These are phyloP conservation scores for Astreopora myriophthalma DNA, from an alignment of 64 coral and sea anemone genomes.

Conservation along the genomic window DNA sequence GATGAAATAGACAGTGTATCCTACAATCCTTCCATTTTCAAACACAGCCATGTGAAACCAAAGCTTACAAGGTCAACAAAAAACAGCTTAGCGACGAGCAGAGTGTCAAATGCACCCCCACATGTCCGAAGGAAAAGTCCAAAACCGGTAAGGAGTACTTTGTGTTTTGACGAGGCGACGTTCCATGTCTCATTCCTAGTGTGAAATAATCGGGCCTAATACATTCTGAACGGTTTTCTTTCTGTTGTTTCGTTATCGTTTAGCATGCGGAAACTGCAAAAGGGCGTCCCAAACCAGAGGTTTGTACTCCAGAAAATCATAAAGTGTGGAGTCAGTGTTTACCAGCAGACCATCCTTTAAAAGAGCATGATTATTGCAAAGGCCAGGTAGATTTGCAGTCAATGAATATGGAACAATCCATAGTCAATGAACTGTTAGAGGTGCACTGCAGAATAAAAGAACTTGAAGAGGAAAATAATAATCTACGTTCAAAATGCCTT, in stretches of 20 bases:
- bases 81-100: slow-evolving; percentile 24
- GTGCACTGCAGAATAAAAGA: slow-evolving; percentile 12
- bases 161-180: slow-evolving; percentile 1
- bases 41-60: slow-evolving; percentile 18
- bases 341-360: slow-evolving; percentile 39
- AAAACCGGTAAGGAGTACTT: slow-evolving; percentile 35
- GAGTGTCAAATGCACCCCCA: slow-evolving; percentile 38
- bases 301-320: slow-evolving; percentile 34
- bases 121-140: slow-evolving; percentile 22
- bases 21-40: slow-evolving; percentile 18
- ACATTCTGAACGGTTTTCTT: slow-evolving; percentile 12
- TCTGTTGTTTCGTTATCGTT: neutral
- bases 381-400: slow-evolving; percentile 45
- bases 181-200: slow-evolving; percentile 1
- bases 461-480: slow-evolving; percentile 38
- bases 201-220: slow-evolving; percentile 24
- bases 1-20: slow-evolving; percentile 43
- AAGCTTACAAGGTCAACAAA: slow-evolving; percentile 59
- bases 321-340: slow-evolving; percentile 61
- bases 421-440: slow-evolving; percentile 28
- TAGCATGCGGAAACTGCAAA: slow-evolving; percentile 55
- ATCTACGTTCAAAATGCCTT: slow-evolving; percentile 39
- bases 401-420: slow-evolving; percentile 32
- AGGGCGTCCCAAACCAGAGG: slow-evolving; percentile 50
- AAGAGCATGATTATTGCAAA: slow-evolving; percentile 30